Base-by-base conservation (phyloP, 2,888 invertebrate genomes). In the Eumerus sabulonum region DNA sequence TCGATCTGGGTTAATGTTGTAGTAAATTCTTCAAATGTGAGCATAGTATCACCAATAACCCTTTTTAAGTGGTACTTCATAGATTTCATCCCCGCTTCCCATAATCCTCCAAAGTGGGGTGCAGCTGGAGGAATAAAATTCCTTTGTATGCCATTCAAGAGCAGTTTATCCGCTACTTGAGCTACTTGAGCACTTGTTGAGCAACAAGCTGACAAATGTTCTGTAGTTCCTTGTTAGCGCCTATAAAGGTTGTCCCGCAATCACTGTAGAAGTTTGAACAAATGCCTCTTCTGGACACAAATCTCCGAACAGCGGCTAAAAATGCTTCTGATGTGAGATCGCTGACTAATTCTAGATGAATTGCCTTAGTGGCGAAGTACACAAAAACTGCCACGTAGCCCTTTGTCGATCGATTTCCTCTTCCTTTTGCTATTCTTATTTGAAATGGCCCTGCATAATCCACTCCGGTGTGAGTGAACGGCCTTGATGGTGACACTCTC, bases 111-210 rank as follows among this genome's bases (percentile, higher is more conserved):
- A 14, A 44, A 44, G 13, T 44, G 44, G 44, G 27, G 27, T 19
- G 27, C 27, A 50, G 18, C 18, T 19, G 50, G 50, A 19, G n/a
- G 50, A 50, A 50, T 50, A 9, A 50, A 50, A 50, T 50, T 4
- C 50, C 50, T 18, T 50, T 18, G 17, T 50, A 50, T 50, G 27
- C 50, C 50, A 19, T 50, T 12, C 17, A 50, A 17, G 17, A 12
- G 18, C 27, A 19, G 11, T 19, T 50, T 50, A 17, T 50, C 50
- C 18, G 19, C 13, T 47, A 14, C n/a, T n/a, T n/a, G n/a, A n/a
- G n/a, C n/a, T 4, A 1, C 7, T 12, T 11, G 11, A 18, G 11
- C 50, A 17, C 12, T 19, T 50, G 1, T n/a, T 17, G 18, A 5
- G 27, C 27, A 50, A 19, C 50, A n/a, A 19, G 18, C 48, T 50